phyloP scores from a whole-genome alignment of 1,140 invertebrate species.

The Danaus plexippus region DNA sequence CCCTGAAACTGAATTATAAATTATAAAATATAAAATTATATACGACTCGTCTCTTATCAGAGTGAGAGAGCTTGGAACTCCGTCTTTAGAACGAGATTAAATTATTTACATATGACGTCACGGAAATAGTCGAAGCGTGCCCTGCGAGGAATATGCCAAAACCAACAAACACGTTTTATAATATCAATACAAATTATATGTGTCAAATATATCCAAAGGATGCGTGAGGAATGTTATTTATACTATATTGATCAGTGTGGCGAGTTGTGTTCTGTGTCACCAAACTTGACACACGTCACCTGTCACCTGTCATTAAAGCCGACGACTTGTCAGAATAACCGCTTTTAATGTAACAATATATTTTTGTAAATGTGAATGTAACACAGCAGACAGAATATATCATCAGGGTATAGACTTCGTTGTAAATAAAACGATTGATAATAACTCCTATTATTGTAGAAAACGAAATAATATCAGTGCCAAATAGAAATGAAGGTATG shows the following conservation, averaged over 20 bases:
- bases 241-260: slow-evolving; percentile 14
- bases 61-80: no score
- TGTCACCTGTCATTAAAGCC: background rate
- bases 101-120: no score
- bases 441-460: background rate
- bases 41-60: slow-evolving; percentile 13
- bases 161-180: no score
- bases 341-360: slow-evolving; percentile 27
- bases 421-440: slow-evolving; percentile 15
- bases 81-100: no score
- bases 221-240: background rate
- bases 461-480: slow-evolving; percentile 23
- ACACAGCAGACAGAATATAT: slow-evolving; percentile 9
- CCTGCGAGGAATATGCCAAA: background rate
- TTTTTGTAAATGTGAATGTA: slow-evolving; percentile 36
- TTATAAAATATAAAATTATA: slow-evolving; percentile 15
- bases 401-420: slow-evolving; percentile 18
- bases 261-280: background rate
- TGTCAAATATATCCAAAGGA: slow-evolving; percentile 17
- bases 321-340: slow-evolving; percentile 13
- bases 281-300: no score
- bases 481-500: slow-evolving; percentile 19
- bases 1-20: slow-evolving; percentile 27
- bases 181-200: slow-evolving; percentile 13
- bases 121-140: background rate